Evolutionary conservation across 2,113 vertebrate species (phyloP).

Genomic region (Phasianus colchicus): DNA sequence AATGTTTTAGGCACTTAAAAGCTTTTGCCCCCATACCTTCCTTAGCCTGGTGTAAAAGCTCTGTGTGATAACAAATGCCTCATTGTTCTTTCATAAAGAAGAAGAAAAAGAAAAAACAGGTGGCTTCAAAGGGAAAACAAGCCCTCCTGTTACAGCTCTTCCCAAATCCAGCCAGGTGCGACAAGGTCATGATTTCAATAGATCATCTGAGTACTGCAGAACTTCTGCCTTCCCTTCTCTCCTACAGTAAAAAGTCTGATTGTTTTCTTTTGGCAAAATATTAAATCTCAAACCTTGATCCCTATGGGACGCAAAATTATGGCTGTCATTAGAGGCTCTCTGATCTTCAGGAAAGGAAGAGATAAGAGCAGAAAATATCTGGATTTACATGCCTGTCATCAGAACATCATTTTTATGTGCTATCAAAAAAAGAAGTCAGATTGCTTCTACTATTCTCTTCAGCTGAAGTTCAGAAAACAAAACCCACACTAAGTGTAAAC

Average conservation of each 20-base stretch:
- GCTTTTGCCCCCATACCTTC: background rate
- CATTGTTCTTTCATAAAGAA: background rate
- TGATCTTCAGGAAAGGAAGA: background rate
- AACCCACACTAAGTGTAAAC: background rate
- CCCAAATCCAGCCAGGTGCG: background rate
- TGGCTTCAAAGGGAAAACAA: conserved; percentile 4
- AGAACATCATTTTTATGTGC: background rate
- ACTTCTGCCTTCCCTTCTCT: background rate
- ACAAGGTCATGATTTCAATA: background rate
- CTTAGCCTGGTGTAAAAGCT: background rate
- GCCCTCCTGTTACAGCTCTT: background rate
- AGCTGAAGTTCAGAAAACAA: background rate
- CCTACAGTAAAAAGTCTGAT: background rate
- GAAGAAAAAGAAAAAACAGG: background rate
- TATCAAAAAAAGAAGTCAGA: background rate
- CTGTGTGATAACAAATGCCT: background rate
- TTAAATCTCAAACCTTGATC: background rate
- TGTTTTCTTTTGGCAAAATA: conserved; percentile 2
- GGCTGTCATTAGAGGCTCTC: background rate
- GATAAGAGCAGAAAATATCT: background rate
- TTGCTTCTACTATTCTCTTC: background rate
- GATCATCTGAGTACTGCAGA: background rate
- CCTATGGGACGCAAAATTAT: background rate
- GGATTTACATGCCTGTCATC: background rate
- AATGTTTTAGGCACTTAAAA: background rate